A percentile compares a stretch with the other conserved stretches of the same genome.
Evolutionary conservation across 2,888 invertebrate genomes (phyloP).

Genomic region (Coecobrya sp.): DNA sequence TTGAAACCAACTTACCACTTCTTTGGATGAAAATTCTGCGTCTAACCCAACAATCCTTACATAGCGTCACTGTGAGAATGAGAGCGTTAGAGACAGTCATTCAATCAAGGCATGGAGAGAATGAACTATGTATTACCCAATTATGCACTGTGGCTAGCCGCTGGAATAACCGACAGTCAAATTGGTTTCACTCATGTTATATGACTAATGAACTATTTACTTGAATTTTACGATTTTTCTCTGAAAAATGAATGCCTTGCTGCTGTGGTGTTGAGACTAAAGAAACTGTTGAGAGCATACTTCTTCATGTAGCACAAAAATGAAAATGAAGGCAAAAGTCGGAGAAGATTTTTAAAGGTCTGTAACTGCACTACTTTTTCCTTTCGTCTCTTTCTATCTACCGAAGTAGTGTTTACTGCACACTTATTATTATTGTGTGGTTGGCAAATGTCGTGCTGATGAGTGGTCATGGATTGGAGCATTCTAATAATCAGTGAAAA

Average conservation of each 20-base stretch:
- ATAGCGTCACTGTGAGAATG: not conserved
- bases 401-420: not conserved
- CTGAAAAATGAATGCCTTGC: constrained; percentile 39
- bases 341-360: not conserved
- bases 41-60: not conserved
- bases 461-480: constrained; percentile 31
- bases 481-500: constrained; percentile 23
- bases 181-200: not conserved
- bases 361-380: not conserved
- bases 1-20: not conserved
- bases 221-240: not conserved
- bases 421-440: not conserved
- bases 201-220: not conserved
- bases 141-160: not conserved
- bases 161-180: not conserved
- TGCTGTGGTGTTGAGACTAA: not conserved
- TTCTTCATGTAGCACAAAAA: not conserved
- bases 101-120: too few relatives aligned
- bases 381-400: constrained; percentile 6
- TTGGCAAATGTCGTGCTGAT: constrained; percentile 33
- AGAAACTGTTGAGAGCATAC: not conserved
- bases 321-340: constrained; percentile 25
- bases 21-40: too few relatives aligned
- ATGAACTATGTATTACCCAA: too few relatives aligned
- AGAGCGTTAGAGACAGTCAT: too few relatives aligned